phyloP scores from a whole-genome alignment of 2,888 invertebrate species.

The Lithophane ornitopus region DNA sequence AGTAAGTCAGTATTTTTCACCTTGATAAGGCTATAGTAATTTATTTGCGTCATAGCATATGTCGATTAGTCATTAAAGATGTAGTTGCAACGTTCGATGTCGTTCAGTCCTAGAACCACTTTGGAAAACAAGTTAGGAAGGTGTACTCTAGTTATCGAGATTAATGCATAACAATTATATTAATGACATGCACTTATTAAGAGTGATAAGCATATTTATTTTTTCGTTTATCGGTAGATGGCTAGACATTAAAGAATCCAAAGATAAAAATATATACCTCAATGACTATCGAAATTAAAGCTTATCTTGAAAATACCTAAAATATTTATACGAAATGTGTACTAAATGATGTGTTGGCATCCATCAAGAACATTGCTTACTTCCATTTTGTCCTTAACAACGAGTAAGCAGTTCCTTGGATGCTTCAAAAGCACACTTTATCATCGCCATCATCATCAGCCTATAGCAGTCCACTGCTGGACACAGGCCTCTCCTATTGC shows the following conservation, averaged over 20 bases:
- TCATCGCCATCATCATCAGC: no score
- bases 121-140: slow-evolving; percentile 3
- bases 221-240: slow-evolving; percentile 18
- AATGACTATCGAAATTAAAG: not conserved
- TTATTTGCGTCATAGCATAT: not conserved
- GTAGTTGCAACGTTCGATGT: not conserved
- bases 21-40: slow-evolving; percentile 1
- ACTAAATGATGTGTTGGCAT: not conserved
- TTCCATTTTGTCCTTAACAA: not conserved
- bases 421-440: not conserved
- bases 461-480: no score
- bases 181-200: not conserved
- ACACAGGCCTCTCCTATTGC: no score
- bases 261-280: slow-evolving; percentile 1
- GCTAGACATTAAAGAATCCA: not conserved
- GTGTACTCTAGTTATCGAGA: not conserved
- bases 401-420: not conserved
- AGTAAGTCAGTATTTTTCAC: not conserved
- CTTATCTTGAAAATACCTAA: not conserved
- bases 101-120: slow-evolving; percentile 11
- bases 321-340: no score
- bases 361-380: not conserved
- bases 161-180: slow-evolving; percentile 3
- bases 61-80: not conserved
- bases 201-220: not conserved